A percentile compares a stretch with the other conserved stretches of the same genome.
Evolutionary conservation across 2,797 vertebrate species (phyloP).

Genomic region (Sorex maritimensis): DNA sequence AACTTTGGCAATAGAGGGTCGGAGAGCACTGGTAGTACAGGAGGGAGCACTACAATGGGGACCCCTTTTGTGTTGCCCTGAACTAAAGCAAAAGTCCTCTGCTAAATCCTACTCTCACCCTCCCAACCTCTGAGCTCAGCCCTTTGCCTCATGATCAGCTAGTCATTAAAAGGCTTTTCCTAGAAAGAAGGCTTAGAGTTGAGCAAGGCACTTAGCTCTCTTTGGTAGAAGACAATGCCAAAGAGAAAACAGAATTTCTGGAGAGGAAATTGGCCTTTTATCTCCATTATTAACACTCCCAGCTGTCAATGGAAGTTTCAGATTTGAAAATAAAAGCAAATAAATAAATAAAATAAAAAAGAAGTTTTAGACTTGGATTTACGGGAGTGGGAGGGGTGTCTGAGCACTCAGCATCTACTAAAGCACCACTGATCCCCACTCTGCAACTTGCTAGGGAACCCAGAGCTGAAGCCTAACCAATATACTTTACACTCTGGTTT

Average conservation of each 20-base stretch:
- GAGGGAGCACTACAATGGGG: neutral
- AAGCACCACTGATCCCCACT: neutral
- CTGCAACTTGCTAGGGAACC: neutral
- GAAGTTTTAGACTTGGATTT: conserved; percentile 6
- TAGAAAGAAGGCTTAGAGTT: neutral
- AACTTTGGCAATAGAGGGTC: neutral
- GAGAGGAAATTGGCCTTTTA: conserved; percentile 59
- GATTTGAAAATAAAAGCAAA: neutral
- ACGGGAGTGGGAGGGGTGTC: neutral
- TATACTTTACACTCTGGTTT: neutral
- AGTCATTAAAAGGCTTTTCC: neutral
- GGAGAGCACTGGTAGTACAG: neutral
- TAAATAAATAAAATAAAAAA: no score
- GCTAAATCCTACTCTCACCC: neutral
- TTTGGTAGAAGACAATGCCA: conserved; percentile 54
- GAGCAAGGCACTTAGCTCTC: conserved; percentile 34
- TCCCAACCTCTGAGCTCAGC: neutral
- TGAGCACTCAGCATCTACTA: neutral
- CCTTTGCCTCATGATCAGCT: neutral
- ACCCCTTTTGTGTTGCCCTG: neutral
- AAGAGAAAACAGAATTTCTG: conserved; percentile 74
- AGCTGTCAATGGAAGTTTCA: conserved; percentile 41
- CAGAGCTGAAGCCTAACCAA: neutral
- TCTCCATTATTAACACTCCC: conserved; percentile 49
- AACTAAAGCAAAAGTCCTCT: conserved; percentile 39